Evolutionary conservation across 2,888 invertebrate genomes (phyloP), one percentile per base, ranked within the genome.

Genomic region (Phyllotreta cruciferae): DNA sequence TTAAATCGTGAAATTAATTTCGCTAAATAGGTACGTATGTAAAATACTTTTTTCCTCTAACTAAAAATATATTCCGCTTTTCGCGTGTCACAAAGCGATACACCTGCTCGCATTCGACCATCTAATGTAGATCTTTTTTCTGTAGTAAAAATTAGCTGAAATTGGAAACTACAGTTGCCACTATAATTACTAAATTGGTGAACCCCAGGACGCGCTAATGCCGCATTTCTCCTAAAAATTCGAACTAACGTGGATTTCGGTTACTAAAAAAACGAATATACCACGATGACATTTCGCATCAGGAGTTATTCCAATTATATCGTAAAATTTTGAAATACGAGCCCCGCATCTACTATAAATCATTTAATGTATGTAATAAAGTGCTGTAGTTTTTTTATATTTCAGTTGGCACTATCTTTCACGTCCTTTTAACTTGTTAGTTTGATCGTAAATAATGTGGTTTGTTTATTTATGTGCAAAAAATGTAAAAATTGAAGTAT

Each of bases 131-230:
- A 60, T 60, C 44, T 52, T 60, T 57, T 60, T 35, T 24, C 37
- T 37, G 35, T 52, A 52, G 60, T 60, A 66, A 54, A 56, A 63
- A 66, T 64, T 60, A 60, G 56, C 50, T 52, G 36, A 58, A 63
- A 63, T 63, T 60, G 53, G 49, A 58, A 58, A 58, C 37, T 53
- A 53, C 57, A 63, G 57, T 63, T 63, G 55, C 50, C 60, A 11
- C 60, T 53, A 53, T 60, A 60, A 60, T 60, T 62, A 50, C 60
- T 52, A 52, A 60, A 60, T 52, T 60, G 52, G 52, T 42, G 41
- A 52, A 58, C 50, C 50, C 41, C 34, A 34, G 44, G 41, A 56
- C 24, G 11, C 35, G 13, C n/a, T 14, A 38, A 6, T 38, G 37
- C 37, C 52, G 37, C 38, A 14, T 37, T 53, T 37, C n/a, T 10